phyloP scores from a whole-genome alignment of 2,888 invertebrate genomes.

The Xanthia togata region DNA sequence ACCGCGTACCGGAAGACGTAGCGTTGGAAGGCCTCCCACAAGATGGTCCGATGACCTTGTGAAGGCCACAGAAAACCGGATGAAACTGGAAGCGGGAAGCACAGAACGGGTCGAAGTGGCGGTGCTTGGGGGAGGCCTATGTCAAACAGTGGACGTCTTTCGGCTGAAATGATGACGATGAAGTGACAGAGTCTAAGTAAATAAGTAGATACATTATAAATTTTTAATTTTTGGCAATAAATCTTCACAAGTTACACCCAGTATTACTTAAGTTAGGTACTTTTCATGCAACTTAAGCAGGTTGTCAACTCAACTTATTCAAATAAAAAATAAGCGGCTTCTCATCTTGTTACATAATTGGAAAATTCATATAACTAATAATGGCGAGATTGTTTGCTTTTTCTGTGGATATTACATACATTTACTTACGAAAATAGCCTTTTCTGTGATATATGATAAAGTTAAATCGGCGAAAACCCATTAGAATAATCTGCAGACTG shows the following conservation, averaged over 20 bases:
- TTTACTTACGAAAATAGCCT: slow-evolving; percentile 19
- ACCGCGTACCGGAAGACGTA: too few species aligned
- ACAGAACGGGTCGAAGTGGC: too few species aligned
- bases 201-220: neutral
- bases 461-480: neutral
- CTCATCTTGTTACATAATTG: neutral
- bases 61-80: too few species aligned
- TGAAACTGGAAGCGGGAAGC: too few species aligned
- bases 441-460: slow-evolving; percentile 6
- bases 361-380: neutral
- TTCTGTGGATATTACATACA: slow-evolving; percentile 11
- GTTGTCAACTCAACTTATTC: slow-evolving; percentile 44
- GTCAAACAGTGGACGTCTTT: too few species aligned
- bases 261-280: neutral
- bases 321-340: slow-evolving; percentile 19
- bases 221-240: slow-evolving; percentile 6
- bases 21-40: too few species aligned
- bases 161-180: too few species aligned
- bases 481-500: neutral
- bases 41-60: too few species aligned
- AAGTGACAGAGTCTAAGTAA: neutral
- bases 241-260: slow-evolving; percentile 20
- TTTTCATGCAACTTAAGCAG: slow-evolving; percentile 8
- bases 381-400: slow-evolving; percentile 1
- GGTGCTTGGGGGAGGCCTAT: too few species aligned